Base-by-base conservation (phyloP, 2,888 invertebrate genomes). In the Parascotia fuliginaria region DNA sequence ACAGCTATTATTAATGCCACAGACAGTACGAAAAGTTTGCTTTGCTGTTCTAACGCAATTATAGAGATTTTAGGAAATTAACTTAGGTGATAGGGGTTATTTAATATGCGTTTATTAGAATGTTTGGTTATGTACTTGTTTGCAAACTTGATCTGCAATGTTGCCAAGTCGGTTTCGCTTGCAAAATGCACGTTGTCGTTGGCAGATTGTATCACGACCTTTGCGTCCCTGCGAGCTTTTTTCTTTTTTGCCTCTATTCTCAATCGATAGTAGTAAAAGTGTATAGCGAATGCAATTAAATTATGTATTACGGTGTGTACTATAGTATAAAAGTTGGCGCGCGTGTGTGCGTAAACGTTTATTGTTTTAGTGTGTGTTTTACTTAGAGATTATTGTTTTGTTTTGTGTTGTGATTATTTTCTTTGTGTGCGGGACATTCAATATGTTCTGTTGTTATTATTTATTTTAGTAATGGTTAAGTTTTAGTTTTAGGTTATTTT, bases 111-210 rank as follows among this genome's bases (percentile, higher is more conserved):
- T 74, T 74, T 60, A 64, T 56, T 48, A 53, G 45, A 58, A 62
- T 73, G 70, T 75, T 77, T 76, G 74, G 74, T 75, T 81, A 77
- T 75, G 73, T 75, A 72, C 82, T 76, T 79, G 73, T 77, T 79
- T 78, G 70, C 70, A 73, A 80, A 77, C 76, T 75, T 75, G 75
- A 72, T 73, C 62, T 69, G 71, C 72, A 74, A 71, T 76, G 77
- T 78, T 79, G 79, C 75, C 74, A 73, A 77, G 71, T 66, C 67
- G 60, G 66, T 73, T 75, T 70, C 60, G 71, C 60, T 76, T 71
- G 72, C 72, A 55, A 70, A 70, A 73, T 74, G 76, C 75, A 75
- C 60, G n/a, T n/a, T n/a, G n/a, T 62, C 74, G 75, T 74, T 78
- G 75, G 79, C 69, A 73, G 72, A 72, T 65, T 54, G 64, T 73